Conservation (phyloP, 2,888 invertebrate genomes). For the Drosophila bunnanda region DNA sequence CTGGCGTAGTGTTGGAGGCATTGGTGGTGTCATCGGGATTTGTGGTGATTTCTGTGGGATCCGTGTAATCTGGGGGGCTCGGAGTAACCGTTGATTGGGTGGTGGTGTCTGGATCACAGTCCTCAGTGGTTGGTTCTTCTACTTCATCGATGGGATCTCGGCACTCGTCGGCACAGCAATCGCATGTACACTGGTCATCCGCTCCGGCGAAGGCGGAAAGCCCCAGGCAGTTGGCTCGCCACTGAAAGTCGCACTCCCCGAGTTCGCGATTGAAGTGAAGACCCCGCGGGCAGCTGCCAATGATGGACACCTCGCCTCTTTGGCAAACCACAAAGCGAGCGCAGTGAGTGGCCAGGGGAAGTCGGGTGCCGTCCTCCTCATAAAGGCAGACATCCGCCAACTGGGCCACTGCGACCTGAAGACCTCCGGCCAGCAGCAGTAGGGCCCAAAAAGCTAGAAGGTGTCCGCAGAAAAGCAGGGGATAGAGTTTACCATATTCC, state of each 20-base stretch:
- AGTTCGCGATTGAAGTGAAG: conserved; percentile 66
- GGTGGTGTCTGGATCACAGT: conserved; percentile 8
- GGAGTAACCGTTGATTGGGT: conserved; percentile 8
- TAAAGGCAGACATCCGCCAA: conserved; percentile 58
- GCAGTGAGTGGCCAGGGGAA: conserved; percentile 65
- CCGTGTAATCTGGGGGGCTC: conserved; percentile 18
- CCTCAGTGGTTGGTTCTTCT: conserved; percentile 22
- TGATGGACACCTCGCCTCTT: conserved; percentile 47
- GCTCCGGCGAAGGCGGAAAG: conserved; percentile 36
- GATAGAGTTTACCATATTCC: not conserved
- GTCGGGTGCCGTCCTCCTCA: conserved; percentile 63
- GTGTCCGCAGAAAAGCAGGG: not conserved
- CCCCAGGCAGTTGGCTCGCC: conserved; percentile 63
- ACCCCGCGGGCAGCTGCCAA: conserved; percentile 65
- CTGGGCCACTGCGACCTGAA: conserved; percentile 18
- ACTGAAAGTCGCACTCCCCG: conserved; percentile 71
- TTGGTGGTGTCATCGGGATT: not conserved
- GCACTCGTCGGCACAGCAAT: conserved; percentile 62
- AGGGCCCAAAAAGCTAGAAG: conserved; percentile 13
- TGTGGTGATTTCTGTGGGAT: conserved; percentile 1
- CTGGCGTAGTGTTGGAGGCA: conserved; percentile 17
- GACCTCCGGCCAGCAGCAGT: conserved; percentile 26
- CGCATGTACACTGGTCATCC: conserved; percentile 51
- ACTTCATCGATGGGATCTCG: not conserved
- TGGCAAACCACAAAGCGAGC: conserved; percentile 66